These are phyloP conservation scores for Galerucella calmariensis DNA, from an alignment of 2,888 invertebrate genomes.

Conservation along the genomic window DNA sequence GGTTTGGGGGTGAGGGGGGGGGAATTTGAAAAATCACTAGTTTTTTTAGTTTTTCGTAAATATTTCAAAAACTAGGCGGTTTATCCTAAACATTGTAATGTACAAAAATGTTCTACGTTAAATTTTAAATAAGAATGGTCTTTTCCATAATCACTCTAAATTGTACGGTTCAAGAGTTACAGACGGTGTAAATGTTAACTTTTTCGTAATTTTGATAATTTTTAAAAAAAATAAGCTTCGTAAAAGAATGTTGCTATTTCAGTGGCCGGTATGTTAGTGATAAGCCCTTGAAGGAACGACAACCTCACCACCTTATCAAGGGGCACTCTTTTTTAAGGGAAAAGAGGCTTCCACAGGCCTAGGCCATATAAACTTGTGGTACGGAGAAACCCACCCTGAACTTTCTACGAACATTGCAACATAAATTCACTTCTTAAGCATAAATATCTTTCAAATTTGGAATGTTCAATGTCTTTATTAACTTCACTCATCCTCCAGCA, in stretches of 20 bases:
- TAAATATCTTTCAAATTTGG: conserved; percentile 31
- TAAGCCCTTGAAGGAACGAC: conserved; percentile 16
- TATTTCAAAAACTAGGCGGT: conserved; percentile 23
- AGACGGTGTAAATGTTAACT: conserved; percentile 29
- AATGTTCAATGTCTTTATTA: conserved; percentile 29
- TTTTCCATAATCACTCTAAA: conserved; percentile 27
- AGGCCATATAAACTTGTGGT: conserved; percentile 33
- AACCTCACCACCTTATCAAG: conserved; percentile 22
- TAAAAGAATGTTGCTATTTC: conserved; percentile 29
- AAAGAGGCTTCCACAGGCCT: conserved; percentile 31
- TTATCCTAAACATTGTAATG: conserved; percentile 19
- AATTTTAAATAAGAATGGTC: conserved; percentile 24
- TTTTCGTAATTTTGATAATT: conserved; percentile 30
- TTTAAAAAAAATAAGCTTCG: conserved; percentile 28
- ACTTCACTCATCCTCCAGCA: conserved; percentile 32
- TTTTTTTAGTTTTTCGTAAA: conserved; percentile 28
- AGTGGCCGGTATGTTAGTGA: conserved; percentile 29
- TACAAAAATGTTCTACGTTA: conserved; percentile 21
- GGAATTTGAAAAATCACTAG: conserved; percentile 24
- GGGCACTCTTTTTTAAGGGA: conserved; percentile 32
- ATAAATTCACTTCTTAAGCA: conserved; percentile 30
- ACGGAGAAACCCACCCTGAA: conserved; percentile 32
- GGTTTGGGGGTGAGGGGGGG: conserved; percentile 20
- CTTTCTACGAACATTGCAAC: conserved; percentile 31
- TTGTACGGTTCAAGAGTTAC: conserved; percentile 30